Evolutionary conservation across 2,888 invertebrate species (phyloP).

Genomic region (Drosophila crucigera): DNA sequence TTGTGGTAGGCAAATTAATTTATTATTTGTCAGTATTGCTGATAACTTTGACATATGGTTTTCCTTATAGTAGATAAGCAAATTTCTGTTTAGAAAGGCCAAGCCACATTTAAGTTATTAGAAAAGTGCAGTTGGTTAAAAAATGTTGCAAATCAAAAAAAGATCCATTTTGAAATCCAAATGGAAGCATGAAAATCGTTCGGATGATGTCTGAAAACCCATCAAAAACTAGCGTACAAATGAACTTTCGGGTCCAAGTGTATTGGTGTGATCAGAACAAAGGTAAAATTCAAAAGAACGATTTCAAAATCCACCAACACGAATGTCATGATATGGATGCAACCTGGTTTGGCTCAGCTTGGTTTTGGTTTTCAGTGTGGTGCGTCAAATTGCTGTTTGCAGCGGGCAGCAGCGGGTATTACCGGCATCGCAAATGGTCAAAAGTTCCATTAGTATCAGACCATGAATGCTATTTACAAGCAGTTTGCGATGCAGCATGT

Average conservation of each 20-base stretch:
- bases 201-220: conserved; percentile 16
- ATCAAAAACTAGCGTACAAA: conserved; percentile 30
- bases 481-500: conserved; percentile 57
- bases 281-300: conserved; percentile 14
- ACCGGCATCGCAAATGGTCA: conserved; percentile 54
- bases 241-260: conserved; percentile 32
- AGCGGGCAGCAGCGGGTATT: background rate
- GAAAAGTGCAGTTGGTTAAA: background rate
- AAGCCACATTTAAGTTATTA: background rate
- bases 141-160: background rate
- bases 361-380: conserved; percentile 5
- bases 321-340: conserved; percentile 23
- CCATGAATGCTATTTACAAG: conserved; percentile 72
- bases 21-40: conserved; percentile 9
- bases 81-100: background rate
- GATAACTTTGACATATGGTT: background rate
- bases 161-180: background rate
- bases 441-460: conserved; percentile 75
- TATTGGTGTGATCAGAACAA: conserved; percentile 19
- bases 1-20: conserved; percentile 7
- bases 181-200: background rate
- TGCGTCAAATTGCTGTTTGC: conserved; percentile 19
- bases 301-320: background rate
- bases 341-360: conserved; percentile 18
- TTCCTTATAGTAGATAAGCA: background rate